A percentile compares a stretch with the other conserved stretches of the same genome.
Conservation (phyloP, 2,113 vertebrate genomes). For the Sialia sialis region DNA sequence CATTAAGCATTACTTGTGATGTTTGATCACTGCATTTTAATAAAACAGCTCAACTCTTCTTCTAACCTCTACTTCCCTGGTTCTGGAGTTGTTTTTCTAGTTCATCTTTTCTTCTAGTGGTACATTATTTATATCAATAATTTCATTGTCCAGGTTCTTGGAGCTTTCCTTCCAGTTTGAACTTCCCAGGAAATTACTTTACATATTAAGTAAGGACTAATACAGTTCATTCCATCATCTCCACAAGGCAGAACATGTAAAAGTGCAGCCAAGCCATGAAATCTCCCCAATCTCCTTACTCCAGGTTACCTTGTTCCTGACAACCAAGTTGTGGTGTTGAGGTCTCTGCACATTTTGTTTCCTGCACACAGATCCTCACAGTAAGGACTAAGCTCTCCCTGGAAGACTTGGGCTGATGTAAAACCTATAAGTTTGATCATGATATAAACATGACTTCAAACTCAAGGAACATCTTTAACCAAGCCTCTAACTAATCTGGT, state of each 20-base stretch:
- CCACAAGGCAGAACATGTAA: neutral
- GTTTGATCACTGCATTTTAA: neutral
- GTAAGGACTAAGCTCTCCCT: neutral
- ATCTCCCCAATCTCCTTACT: neutral
- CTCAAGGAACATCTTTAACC: neutral
- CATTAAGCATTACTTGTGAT: neutral
- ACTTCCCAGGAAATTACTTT: neutral
- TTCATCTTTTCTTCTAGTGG: neutral
- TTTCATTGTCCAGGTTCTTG: neutral
- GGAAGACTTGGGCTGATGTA: neutral
- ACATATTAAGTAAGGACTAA: neutral
- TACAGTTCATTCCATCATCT: neutral
- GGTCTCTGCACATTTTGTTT: neutral
- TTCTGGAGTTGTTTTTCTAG: neutral
- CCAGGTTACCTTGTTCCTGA: neutral
- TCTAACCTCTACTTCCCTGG: neutral
- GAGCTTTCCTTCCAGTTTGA: neutral
- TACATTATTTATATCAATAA: constrained; percentile 1
- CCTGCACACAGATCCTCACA: neutral
- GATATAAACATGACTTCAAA: neutral
- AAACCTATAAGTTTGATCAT: neutral
- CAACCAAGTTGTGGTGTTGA: neutral
- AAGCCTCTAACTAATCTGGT: neutral
- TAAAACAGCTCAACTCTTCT: neutral
- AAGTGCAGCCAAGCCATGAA: neutral